Conservation (phyloP, 2,888 invertebrate species). For the Drosophila bunnanda region DNA sequence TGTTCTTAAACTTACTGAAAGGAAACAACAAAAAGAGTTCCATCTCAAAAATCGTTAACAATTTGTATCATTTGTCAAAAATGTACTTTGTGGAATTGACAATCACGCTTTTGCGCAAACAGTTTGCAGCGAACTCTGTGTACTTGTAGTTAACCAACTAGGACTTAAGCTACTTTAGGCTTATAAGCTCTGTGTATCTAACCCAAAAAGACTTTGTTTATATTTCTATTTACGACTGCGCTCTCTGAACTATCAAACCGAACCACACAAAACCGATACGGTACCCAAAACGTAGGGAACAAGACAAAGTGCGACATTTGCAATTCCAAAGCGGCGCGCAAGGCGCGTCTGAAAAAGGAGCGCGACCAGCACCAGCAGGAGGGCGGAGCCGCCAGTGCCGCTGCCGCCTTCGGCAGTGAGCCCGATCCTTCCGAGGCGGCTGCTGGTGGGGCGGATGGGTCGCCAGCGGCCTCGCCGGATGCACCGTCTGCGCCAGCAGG, state of each 20-base stretch:
- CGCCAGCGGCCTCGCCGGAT: constrained; percentile 39
- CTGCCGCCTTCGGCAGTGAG: constrained; percentile 79
- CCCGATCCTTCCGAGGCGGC: constrained; percentile 64
- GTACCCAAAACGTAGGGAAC: constrained; percentile 89
- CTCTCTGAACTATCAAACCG: constrained; percentile 37
- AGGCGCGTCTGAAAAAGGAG: constrained; percentile 88
- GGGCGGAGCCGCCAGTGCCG: constrained; percentile 79
- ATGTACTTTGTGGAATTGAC: constrained; percentile 55
- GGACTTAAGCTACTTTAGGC: constrained; percentile 48
- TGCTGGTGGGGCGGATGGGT: constrained; percentile 75
- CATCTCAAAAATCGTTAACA: background rate
- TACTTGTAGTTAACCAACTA: constrained; percentile 51
- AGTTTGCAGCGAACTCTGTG: constrained; percentile 74
- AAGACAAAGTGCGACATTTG: constrained; percentile 95
- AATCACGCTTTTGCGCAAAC: constrained; percentile 83
- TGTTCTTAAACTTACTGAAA: background rate
- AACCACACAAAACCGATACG: constrained; percentile 51
- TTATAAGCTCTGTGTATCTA: constrained; percentile 71
- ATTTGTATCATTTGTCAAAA: constrained; percentile 16
- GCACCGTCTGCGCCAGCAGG: constrained; percentile 11
- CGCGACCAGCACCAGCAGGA: constrained; percentile 85
- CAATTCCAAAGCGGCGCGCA: constrained; percentile 90
- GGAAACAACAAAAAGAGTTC: background rate
- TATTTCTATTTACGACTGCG: constrained; percentile 68
- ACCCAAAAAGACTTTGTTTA: constrained; percentile 73